These are phyloP conservation scores for Chouioia cunea DNA, from an alignment of 2,888 invertebrate genomes.

Conservation along the genomic window DNA sequence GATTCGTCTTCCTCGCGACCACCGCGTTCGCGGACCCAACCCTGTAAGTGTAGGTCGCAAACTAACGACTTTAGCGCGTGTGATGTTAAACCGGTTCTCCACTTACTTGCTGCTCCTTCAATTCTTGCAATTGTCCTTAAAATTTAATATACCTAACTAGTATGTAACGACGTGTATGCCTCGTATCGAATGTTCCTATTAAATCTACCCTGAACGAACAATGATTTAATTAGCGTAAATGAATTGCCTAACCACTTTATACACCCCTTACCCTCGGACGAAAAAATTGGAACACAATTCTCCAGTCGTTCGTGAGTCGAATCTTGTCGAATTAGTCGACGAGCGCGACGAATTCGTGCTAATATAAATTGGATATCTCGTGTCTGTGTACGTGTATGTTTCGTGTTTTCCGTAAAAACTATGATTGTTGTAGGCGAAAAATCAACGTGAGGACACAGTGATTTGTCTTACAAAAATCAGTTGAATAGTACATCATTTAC, in stretches of 20 bases:
- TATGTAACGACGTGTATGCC: slow-evolving; percentile 26
- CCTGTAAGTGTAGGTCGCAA: too few species aligned
- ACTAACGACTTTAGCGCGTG: slow-evolving; percentile 8
- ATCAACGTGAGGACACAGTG: slow-evolving; percentile 34
- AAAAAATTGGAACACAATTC: slow-evolving; percentile 7
- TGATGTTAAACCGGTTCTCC: slow-evolving; percentile 26
- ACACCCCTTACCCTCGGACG: neutral
- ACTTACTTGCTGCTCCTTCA: slow-evolving; percentile 15
- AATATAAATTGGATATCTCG: too few species aligned
- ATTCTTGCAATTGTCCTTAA: slow-evolving; percentile 18
- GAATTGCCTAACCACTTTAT: slow-evolving; percentile 33
- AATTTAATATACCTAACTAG: slow-evolving; percentile 36
- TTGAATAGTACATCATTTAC: slow-evolving; percentile 1
- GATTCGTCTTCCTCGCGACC: too few species aligned
- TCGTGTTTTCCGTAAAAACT: slow-evolving; percentile 24
- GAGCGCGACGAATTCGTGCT: slow-evolving; percentile 11
- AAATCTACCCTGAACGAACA: slow-evolving; percentile 41
- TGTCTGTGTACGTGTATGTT: too few species aligned
- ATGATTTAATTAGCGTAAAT: slow-evolving; percentile 36
- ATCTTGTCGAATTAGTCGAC: slow-evolving; percentile 11
- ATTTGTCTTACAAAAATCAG: slow-evolving; percentile 34
- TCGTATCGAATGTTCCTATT: slow-evolving; percentile 17
- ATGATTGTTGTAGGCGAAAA: slow-evolving; percentile 35
- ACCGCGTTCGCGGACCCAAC: too few species aligned
- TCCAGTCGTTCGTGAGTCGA: slow-evolving; percentile 22